A percentile compares a stretch with the other conserved stretches of the same genome.
phyloP scores from a whole-genome alignment of 2,888 invertebrate genomes.

The Uloborus plumipes region DNA sequence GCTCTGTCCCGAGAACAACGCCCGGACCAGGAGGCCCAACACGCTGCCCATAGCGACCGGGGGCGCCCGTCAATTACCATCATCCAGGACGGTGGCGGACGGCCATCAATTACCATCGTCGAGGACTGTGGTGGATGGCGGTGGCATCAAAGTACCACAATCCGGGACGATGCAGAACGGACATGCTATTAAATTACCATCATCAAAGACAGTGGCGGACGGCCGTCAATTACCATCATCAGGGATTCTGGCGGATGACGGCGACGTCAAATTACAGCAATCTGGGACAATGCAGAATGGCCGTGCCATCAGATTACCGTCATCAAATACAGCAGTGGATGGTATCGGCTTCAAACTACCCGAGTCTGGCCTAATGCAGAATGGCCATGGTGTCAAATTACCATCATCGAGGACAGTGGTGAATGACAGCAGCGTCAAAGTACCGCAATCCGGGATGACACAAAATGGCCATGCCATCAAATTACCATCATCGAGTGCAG shows the following conservation, averaged over 20 bases:
- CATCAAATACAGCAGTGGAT: not conserved
- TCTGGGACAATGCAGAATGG: not conserved
- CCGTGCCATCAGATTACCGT: no score
- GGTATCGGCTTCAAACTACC: no score
- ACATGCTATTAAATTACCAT: not conserved
- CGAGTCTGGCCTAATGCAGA: no score
- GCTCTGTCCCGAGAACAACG: slow-evolving; percentile 29
- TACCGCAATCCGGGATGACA: slow-evolving; percentile 6
- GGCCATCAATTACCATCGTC: not conserved
- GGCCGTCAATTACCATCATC: no score
- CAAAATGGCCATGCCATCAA: not conserved
- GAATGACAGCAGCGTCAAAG: slow-evolving; percentile 18
- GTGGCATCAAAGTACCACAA: slow-evolving; percentile 9
- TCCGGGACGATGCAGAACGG: slow-evolving; percentile 9
- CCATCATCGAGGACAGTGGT: not conserved
- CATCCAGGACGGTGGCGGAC: no score
- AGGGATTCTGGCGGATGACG: no score
- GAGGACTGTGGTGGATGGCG: slow-evolving; percentile 14
- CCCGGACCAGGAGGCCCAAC: slow-evolving; percentile 57
- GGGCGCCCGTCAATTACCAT: no score
- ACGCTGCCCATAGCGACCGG: slow-evolving; percentile 48
- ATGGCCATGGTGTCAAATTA: slow-evolving; percentile 3
- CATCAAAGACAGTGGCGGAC: no score
- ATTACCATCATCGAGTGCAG: no score
- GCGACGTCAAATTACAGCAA: not conserved